phyloP scores from a whole-genome alignment of 2,113 vertebrate genomes.

The Hippopotamus amphibius region DNA sequence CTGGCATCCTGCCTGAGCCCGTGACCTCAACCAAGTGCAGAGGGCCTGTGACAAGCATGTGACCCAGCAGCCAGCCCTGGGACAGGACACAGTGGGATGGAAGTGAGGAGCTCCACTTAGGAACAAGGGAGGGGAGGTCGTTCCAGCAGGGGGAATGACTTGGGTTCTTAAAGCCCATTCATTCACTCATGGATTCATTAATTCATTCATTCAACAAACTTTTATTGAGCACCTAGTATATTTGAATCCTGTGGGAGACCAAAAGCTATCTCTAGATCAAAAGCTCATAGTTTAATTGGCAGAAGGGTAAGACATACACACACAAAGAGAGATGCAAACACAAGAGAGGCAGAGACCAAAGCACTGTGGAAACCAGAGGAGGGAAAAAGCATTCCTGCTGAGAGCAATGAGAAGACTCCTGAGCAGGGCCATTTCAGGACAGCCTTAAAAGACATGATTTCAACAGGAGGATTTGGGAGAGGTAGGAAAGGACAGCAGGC shows the following conservation, averaged over 20 bases:
- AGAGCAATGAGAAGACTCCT: neutral
- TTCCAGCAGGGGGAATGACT: neutral
- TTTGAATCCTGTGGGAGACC: neutral
- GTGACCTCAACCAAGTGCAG: constrained; percentile 26
- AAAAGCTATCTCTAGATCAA: neutral
- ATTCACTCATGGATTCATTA: neutral
- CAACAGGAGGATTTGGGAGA: neutral
- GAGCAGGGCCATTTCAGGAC: neutral
- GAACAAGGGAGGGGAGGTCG: neutral
- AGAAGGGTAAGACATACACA: neutral
- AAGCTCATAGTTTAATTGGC: neutral
- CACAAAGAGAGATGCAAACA: neutral
- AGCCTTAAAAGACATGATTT: neutral
- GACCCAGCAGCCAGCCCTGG: neutral
- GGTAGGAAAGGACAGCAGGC: neutral
- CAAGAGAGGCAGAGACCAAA: neutral
- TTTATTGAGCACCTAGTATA: neutral
- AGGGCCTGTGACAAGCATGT: constrained; percentile 46
- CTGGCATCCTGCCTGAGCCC: neutral
- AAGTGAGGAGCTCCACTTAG: neutral
- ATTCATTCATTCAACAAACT: neutral
- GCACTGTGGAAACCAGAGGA: neutral
- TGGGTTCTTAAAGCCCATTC: neutral
- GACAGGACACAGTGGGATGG: neutral
- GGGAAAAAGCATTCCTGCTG: neutral